phyloP scores from a whole-genome alignment of 2,888 invertebrate genomes.

The Rhagonycha lutea region DNA sequence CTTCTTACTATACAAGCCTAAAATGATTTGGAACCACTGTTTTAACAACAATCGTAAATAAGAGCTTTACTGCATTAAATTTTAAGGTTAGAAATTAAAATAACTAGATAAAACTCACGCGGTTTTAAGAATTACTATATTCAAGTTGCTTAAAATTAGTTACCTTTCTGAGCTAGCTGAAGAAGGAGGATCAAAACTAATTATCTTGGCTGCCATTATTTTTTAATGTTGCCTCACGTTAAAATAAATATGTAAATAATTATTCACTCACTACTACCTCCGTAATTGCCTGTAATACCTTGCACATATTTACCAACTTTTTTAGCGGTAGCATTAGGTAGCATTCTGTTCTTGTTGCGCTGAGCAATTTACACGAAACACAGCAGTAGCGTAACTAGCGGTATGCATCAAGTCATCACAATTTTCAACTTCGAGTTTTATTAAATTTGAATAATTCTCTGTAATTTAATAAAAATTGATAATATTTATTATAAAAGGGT shows the following conservation, averaged over 20 bases:
- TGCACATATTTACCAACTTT: not conserved
- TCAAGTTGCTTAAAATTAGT: not conserved
- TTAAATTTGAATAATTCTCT: too few relatives aligned
- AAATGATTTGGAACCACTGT: not conserved
- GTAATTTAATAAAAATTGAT: too few relatives aligned
- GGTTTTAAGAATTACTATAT: not conserved
- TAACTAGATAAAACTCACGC: not conserved
- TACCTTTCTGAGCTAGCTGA: constrained; percentile 93
- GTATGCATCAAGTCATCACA: too few relatives aligned
- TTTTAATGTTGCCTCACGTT: constrained; percentile 1
- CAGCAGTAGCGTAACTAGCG: too few relatives aligned
- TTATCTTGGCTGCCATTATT: constrained; percentile 60
- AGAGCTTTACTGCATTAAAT: not conserved
- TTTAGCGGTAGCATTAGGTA: not conserved
- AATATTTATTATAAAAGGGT: too few relatives aligned
- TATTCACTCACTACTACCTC: not conserved
- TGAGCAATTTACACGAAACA: not conserved
- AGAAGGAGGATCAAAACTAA: constrained; percentile 81
- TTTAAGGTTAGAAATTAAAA: not conserved
- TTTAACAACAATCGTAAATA: not conserved
- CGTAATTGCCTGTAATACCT: not conserved
- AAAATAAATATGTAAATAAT: not conserved
- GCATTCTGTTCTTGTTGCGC: not conserved
- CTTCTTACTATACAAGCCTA: too few relatives aligned
- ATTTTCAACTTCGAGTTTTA: too few relatives aligned